Conservation (phyloP, 2,113 vertebrate genomes). For the Oreochromis aureus region DNA sequence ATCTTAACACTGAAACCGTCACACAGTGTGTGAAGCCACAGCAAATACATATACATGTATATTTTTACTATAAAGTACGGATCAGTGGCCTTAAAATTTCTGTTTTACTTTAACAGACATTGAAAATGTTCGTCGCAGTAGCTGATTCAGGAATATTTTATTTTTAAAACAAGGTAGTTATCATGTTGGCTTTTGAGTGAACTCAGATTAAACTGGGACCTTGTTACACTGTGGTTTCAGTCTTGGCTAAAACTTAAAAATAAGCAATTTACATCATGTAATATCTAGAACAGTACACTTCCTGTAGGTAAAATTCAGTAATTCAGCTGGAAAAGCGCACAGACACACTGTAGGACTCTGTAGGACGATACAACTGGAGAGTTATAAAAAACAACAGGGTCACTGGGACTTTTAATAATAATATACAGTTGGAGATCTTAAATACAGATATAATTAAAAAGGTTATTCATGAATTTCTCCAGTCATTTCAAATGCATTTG, state of each 20-base stretch:
- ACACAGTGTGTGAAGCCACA: not conserved
- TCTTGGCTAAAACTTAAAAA: not conserved
- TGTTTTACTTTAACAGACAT: not conserved
- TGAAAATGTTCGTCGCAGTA: not conserved
- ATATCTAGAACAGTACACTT: not conserved
- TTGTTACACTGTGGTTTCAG: not conserved
- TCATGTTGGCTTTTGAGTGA: not conserved
- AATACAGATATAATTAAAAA: not conserved
- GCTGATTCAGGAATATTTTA: not conserved
- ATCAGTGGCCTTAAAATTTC: not conserved
- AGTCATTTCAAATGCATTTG: not conserved
- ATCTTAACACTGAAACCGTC: not conserved
- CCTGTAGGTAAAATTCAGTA: not conserved
- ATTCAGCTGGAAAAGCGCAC: not conserved
- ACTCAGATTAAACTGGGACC: not conserved
- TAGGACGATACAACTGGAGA: rapidly evolving
- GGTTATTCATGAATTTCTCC: not conserved
- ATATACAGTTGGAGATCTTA: not conserved
- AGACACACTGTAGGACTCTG: not conserved
- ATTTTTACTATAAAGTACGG: not conserved
- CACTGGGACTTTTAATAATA: not conserved
- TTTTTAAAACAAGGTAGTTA: not conserved
- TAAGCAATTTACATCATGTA: not conserved
- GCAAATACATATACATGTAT: not conserved
- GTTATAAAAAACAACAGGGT: not conserved